Evolutionary conservation across 1,140 invertebrate genomes (phyloP), one percentile per base, ranked within the genome.

Genomic region (Zaprionus nigranus): DNA sequence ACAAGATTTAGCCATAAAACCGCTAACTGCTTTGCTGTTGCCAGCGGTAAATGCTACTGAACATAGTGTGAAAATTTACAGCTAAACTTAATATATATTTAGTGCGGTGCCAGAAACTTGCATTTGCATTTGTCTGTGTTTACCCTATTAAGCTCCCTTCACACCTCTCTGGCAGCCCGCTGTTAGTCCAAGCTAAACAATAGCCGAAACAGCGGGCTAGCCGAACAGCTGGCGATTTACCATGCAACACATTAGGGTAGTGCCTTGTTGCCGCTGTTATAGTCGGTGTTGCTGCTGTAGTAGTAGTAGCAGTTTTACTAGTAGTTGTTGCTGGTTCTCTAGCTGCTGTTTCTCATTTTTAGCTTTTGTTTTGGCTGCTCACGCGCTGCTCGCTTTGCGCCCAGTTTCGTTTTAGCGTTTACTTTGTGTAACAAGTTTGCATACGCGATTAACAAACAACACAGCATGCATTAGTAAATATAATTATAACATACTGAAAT

Each of bases 351-450:
- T 43, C 36, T 64, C 46, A 59, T 26, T 65, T 54, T 38, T 38
- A 36, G 49, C 49, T 77, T 61, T 57, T 62, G 30, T 75, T 67
- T 77, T 60, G 58, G 49, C 67, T 66, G 77, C 61, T 73, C 34
- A 46, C 75, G 49, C 66, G 28, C 56, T 78, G 62, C 57, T 78
- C 53, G 62, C 65, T 64, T 70, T 70, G 36, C 36, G 56, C 40
- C 43, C 58, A 24, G 67, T 51, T 75, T 75, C 36, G 62, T 17
- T 60, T 70, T 70, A 59, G 59, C 64, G 63, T 67, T 68, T 68
- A 67, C 34, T 75, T 78, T 87, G 83, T 87, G 83, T 87, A 87
- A 88, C 83, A 87, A 87, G 83, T 87, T 87, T 87, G 83, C 83
- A 87, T 87, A 85, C 78, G 83, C 88, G 82, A 88, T 87, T 87